Evolutionary conservation across 35 echinoderm and acorn worm species (phyloP).

Genomic region (Apostichopus japonicus): DNA sequence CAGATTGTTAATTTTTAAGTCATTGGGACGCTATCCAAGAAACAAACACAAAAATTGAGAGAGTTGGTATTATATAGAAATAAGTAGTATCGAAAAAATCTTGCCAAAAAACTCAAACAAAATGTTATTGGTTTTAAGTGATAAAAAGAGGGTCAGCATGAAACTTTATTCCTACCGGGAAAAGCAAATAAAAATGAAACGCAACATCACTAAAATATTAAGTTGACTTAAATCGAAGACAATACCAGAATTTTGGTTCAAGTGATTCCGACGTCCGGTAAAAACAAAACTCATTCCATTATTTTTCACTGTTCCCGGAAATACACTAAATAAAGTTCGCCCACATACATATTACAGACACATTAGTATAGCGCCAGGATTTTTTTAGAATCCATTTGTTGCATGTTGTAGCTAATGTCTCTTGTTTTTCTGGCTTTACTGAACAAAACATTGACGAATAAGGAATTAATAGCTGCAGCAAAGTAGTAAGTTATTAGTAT

Average conservation of each 20-base stretch:
- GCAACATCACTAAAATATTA: slow-evolving; percentile 31
- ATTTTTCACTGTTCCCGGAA: not conserved
- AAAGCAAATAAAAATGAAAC: slow-evolving; percentile 35
- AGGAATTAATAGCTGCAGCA: too few species aligned
- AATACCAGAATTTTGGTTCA: not conserved
- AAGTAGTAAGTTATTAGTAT: too few species aligned
- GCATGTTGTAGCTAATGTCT: too few species aligned
- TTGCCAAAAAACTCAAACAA: slow-evolving; percentile 28
- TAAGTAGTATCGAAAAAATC: not conserved
- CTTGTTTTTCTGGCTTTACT: too few species aligned
- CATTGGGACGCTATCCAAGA: slow-evolving; percentile 5
- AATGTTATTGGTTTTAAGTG: slow-evolving; percentile 42
- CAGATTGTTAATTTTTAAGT: slow-evolving; percentile 27
- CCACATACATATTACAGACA: too few species aligned
- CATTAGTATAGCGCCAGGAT: too few species aligned
- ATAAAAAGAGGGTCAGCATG: slow-evolving; percentile 16
- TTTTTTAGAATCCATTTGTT: too few species aligned
- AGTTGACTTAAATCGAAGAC: not conserved
- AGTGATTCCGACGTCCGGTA: not conserved
- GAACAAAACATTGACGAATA: too few species aligned
- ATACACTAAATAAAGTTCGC: not conserved
- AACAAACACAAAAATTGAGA: not conserved
- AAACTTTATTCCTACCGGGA: slow-evolving; percentile 49
- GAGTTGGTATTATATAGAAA: too few species aligned
- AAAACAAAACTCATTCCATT: slow-evolving; percentile 1